Base-by-base conservation (phyloP, 2,113 vertebrate genomes). In the Hirundichthys speculiger region DNA sequence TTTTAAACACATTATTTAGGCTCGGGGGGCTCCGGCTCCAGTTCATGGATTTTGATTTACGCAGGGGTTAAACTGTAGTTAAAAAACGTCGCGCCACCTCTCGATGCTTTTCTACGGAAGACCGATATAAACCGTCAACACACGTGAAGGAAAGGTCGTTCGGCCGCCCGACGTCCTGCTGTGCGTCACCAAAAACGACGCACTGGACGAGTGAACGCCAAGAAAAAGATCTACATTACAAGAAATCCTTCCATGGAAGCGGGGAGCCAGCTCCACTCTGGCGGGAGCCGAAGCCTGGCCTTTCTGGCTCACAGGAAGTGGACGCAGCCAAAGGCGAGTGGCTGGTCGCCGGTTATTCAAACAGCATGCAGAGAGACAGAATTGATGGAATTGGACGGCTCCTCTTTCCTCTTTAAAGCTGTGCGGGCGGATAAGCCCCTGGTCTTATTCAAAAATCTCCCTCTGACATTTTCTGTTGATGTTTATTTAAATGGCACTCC, bases 361-460 rank as follows among this genome's bases (percentile, higher is more conserved):
- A 88, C 68, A 52, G 71, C 49, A 79, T 82, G 59, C 50, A 55
- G 51, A 69, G 52, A 67, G 69, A 65, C 16, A 59, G 66, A 76
- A 75, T 77, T 72, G 56, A 71, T 61, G 62, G 25, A 49, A 55
- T 30, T 82, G 77, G 73, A 77, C 53, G 43, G 63, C 54, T 68
- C 22, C 34, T 83, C 41, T 77, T 69, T 15, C 50, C 60, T 79
- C 64, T 78, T 66, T 69, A 76, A 86, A 86, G 66, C 81, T 69
- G 73, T 24, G 51, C 41, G 60, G 77, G 80, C 67, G 82, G 85
- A 90, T 89, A 87, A 92, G 83, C 89, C 83, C 66, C 76, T 69
- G 75, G 89, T 86, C 77, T 82, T 84, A 78, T 87, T 86, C 79
- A 74, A 75, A n/a, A 74, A 69, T 30, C 69, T 81, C 70, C 76